Conservation (phyloP, 2,797 vertebrate species). For the Darevskia mixta region DNA sequence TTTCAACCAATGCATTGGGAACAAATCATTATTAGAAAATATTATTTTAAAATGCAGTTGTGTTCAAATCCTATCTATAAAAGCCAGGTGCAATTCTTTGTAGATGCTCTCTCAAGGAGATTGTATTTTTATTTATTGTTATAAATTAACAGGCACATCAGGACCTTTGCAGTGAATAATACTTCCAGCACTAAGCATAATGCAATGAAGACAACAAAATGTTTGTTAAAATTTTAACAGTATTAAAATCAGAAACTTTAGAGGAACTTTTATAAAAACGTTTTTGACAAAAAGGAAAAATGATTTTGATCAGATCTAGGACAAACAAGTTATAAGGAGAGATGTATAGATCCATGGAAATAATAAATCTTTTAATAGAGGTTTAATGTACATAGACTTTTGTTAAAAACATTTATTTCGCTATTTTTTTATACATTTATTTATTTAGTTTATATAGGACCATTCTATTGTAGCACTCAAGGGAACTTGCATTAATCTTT, state of each 20-base stretch:
- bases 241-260: background rate
- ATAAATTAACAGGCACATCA: conserved; percentile 14
- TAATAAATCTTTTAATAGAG: background rate
- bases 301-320: background rate
- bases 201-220: background rate
- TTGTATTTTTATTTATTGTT: background rate
- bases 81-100: too few relatives aligned
- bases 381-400: background rate
- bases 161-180: conserved; percentile 13
- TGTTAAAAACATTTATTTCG: background rate
- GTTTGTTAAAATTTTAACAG: background rate
- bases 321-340: background rate
- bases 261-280: background rate
- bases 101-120: too few relatives aligned
- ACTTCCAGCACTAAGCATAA: background rate
- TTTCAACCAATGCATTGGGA: background rate
- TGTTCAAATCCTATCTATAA: too few relatives aligned
- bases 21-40: background rate
- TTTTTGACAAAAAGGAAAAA: background rate
- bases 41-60: background rate
- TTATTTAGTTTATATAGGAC: background rate
- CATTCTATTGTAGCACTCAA: background rate
- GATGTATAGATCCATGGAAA: background rate
- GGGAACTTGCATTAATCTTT: background rate
- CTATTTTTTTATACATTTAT: background rate